Conservation (phyloP, 2,113 vertebrate genomes). For the Narcine bancroftii region DNA sequence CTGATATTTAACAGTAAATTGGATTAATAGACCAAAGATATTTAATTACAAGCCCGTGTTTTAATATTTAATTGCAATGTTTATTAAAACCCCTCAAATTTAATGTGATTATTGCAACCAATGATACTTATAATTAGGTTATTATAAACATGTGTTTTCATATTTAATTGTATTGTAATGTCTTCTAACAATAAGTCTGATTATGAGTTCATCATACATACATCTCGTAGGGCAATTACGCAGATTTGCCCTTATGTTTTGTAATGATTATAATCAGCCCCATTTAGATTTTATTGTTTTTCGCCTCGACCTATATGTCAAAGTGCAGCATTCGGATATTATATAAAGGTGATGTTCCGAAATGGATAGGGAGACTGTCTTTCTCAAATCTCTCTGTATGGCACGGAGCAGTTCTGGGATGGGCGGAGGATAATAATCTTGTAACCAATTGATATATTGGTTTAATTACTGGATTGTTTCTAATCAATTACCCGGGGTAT, state of each 20-base stretch:
- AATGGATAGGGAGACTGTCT: neutral
- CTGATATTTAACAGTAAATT: neutral
- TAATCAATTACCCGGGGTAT: constrained; percentile 35
- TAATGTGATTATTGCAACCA: constrained; percentile 27
- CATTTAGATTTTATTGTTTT: neutral
- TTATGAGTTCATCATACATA: constrained; percentile 7
- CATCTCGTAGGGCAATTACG: neutral
- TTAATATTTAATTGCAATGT: constrained; percentile 28
- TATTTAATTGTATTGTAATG: neutral
- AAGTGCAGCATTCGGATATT: neutral
- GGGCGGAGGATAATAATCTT: constrained; percentile 8
- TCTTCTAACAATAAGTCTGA: neutral
- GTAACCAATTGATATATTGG: constrained; percentile 36
- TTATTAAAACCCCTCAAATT: constrained; percentile 13
- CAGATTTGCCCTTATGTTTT: neutral
- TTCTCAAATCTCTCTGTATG: neutral
- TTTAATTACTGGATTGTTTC: constrained; percentile 38
- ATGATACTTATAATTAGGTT: constrained; percentile 19
- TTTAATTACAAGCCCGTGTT: constrained; percentile 5
- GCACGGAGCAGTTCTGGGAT: neutral
- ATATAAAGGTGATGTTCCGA: neutral
- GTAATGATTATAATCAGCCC: neutral
- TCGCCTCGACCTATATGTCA: no score
- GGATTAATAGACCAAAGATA: constrained; percentile 21
- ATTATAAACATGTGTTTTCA: neutral